Evolutionary conservation across 2,888 invertebrate species (phyloP), one percentile per base, ranked within the genome.

Genomic region (Phania funesta): DNA sequence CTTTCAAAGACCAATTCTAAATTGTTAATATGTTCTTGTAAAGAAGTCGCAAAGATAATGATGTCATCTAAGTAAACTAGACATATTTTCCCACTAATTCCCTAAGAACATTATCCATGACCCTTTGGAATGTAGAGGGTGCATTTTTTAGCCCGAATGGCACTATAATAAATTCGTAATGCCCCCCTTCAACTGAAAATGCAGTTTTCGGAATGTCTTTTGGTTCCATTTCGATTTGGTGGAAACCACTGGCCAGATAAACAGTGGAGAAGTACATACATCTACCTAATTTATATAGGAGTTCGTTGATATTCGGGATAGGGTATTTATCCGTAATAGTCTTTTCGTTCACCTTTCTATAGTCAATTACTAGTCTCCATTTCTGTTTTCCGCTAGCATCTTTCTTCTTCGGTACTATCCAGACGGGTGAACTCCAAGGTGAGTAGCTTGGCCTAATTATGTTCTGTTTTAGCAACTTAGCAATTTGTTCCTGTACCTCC

Each of bases 1-100:
- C 7, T 44, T 32, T 58, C 32, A 16, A 70, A 70, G 0, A 70
- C 56, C 11, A 13, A 9, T 46, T 35, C 38, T 18, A 70, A 20
- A 35, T 71, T 71, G 1, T 48, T 0, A 9, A 50, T 58, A 32
- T 64, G 70, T 41, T 71, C 56, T 9, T 78, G 38, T 20, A 50
- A 18, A 1, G 44, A 54, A 3, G 65, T 56, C 1, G 65, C 24
- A 60, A 26, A 75, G 3, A 44, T 18, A 2, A 76, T 67, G 3
- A 76, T 76, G 6, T 67, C 67, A 13, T 76, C 67, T 8, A 58
- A 35, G 8, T 67, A 60, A 5, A 67, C 60, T 0, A 56, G n/a
- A 44, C 74, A 75, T 2, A 29, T 65, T 54, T 75, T 1, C 54
- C 64, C 1, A 75, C 46, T 16, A 54, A n/a, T n/a, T 75, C 56